Base-by-base conservation (phyloP, 2,113 vertebrate genomes). In the Chaetodon auriga region DNA sequence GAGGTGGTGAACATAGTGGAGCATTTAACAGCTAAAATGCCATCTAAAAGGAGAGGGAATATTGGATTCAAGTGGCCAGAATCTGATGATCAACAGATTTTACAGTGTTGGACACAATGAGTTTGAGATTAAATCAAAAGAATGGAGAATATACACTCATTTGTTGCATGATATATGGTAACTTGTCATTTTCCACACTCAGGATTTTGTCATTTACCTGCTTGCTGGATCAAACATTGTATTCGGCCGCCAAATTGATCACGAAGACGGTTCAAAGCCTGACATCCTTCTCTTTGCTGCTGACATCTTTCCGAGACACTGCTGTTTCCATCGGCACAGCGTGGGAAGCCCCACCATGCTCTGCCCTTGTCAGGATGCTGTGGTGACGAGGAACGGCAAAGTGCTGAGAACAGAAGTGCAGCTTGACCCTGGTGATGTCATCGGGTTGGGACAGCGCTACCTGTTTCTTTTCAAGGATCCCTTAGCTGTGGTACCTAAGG, bases 401-500 rank as follows among this genome's bases (percentile, higher is more conserved):
- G 51, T 54, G 2, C 46, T 96, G 48, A 90, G 38, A 14, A n/a
- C 65, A 6, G 90, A 94, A 46, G 89, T 75, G 36, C 83, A 81
- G 58, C 93, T 96, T 21, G 77, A 62, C n/a, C 81, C 94, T 0
- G 95, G 96, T 8, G 96, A 96, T 65, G 70, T 96, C 10, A 89
- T 96, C 8, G 93, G 94, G 2, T 30, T 96, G 65, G 96, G 96
- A 11, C 86, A 91, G 41, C 75, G 78, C 75, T 96, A 96, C 89
- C 61, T 96, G 61, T 95, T 96, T 75, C 92, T 96, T 58, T 96
- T 94, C 82, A 96, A 96, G 84, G 95, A 96, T 80, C 95, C 95
- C 2, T 36, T 48, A 36, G 55, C 73, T 25, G 49, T 25, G 16
- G 43, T 2, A n/a, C 70, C 82, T 8, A 84, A 89, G 90, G 92